A percentile compares a stretch with the other conserved stretches of the same genome.
phyloP scores from a whole-genome alignment of 2,113 vertebrate genomes.

The Anseranas semipalmata region DNA sequence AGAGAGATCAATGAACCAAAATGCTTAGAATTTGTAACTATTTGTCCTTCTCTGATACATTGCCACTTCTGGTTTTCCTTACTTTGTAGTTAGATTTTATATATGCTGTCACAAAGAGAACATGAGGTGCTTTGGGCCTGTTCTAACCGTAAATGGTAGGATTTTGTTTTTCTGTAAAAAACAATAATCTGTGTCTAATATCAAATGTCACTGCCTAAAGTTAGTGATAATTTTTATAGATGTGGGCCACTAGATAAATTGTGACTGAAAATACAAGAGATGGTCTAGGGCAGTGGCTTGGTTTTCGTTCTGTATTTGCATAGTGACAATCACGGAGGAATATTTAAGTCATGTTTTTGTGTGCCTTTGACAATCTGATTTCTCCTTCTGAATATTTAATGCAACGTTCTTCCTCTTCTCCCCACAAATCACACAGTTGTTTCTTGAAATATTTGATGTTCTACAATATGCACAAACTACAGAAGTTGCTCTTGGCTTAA shows the following conservation, averaged over 20 bases:
- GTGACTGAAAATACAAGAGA: background rate
- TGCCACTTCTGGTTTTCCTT: background rate
- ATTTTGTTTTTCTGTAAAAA: background rate
- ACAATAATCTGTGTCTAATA: background rate
- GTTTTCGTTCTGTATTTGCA: background rate
- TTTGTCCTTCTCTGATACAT: background rate
- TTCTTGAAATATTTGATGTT: conserved; percentile 69
- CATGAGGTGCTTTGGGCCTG: background rate
- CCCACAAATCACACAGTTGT: conserved; percentile 58
- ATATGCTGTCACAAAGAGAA: background rate
- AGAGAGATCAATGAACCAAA: background rate
- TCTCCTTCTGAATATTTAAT: background rate
- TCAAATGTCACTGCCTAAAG: background rate
- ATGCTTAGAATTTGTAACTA: background rate
- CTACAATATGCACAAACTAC: conserved; percentile 23
- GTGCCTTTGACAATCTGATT: background rate
- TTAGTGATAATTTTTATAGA: background rate
- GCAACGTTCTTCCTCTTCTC: background rate
- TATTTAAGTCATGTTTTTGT: background rate
- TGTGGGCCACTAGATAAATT: background rate
- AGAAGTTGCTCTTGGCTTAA: conserved; percentile 70
- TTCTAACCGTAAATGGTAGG: background rate
- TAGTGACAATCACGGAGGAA: background rate
- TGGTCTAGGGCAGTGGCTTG: background rate
- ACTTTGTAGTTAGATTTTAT: background rate